Conservation (phyloP, 2,113 vertebrate species). For the Himantopus leucocephalus region DNA sequence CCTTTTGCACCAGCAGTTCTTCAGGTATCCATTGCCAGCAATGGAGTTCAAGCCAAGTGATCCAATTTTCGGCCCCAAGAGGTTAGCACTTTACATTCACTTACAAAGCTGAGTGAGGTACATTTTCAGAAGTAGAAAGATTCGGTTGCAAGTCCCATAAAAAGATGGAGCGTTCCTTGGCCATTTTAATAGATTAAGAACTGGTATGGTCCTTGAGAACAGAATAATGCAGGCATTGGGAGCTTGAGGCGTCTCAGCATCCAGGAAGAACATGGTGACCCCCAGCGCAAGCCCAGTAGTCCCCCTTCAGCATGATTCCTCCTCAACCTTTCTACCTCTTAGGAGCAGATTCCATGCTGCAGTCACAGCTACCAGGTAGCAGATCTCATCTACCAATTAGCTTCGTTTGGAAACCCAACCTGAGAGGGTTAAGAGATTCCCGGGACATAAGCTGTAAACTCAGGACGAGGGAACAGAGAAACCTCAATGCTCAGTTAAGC, state of each 20-base stretch:
- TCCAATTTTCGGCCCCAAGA: constrained; percentile 14
- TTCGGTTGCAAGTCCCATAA: constrained; percentile 55
- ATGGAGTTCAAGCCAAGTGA: constrained; percentile 54
- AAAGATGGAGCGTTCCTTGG: constrained; percentile 58
- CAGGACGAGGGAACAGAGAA: background rate
- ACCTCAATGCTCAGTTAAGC: background rate
- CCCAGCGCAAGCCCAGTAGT: background rate
- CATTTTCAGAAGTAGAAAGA: constrained; percentile 45
- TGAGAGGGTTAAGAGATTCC: background rate
- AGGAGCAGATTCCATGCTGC: background rate
- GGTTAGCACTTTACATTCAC: constrained; percentile 47
- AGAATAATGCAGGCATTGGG: background rate
- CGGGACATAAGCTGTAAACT: background rate
- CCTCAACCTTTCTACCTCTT: background rate
- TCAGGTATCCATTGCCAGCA: constrained; percentile 56
- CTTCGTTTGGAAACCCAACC: background rate
- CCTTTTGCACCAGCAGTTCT: constrained; percentile 56
- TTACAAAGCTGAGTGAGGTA: constrained; percentile 68
- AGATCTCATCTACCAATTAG: background rate
- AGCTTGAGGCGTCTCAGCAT: background rate
- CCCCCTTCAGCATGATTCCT: background rate
- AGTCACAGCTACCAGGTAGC: background rate
- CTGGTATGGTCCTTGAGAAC: constrained; percentile 52
- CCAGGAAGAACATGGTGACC: background rate
- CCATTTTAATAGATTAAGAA: constrained; percentile 43